A percentile compares a stretch with the other conserved stretches of the same genome.
These are phyloP conservation scores for Battus philenor DNA, from an alignment of 1,140 invertebrate species.

Conservation along the genomic window DNA sequence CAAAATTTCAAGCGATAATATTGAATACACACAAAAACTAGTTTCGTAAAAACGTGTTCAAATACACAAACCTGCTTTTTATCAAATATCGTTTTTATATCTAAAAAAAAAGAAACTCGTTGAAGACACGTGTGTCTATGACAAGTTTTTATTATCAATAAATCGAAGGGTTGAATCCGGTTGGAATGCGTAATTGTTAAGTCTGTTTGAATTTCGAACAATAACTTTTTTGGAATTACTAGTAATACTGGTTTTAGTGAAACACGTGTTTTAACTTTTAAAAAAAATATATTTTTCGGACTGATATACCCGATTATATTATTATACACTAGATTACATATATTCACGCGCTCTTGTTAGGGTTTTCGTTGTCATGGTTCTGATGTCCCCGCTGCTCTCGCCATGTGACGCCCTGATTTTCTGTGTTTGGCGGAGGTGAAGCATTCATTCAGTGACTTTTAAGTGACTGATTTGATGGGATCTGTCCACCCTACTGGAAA, in stretches of 20 bases:
- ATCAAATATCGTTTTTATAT: background rate
- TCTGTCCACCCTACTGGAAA: too few relatives aligned
- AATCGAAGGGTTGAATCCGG: constrained; percentile 12
- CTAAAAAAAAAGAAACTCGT: background rate
- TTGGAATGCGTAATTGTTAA: background rate
- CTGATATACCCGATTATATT: too few relatives aligned
- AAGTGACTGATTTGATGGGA: too few relatives aligned
- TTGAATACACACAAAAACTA: constrained; percentile 1
- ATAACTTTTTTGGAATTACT: background rate
- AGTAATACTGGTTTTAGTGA: background rate
- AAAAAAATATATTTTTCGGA: too few relatives aligned
- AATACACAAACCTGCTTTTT: constrained; percentile 4
- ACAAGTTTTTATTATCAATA: constrained; percentile 2
- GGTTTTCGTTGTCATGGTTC: too few relatives aligned
- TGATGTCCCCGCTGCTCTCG: too few relatives aligned
- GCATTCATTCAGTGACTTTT: too few relatives aligned
- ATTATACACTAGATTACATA: too few relatives aligned
- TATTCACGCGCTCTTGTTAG: too few relatives aligned
- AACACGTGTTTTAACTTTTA: too few relatives aligned
- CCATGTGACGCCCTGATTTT: too few relatives aligned
- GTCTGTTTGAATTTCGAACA: background rate
- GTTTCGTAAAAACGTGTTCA: background rate
- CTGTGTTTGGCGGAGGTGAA: too few relatives aligned
- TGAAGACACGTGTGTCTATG: constrained; percentile 1
- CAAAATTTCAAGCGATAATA: background rate